Base-by-base conservation (phyloP, 2,113 vertebrate genomes). In the Poicephalus meyeri region DNA sequence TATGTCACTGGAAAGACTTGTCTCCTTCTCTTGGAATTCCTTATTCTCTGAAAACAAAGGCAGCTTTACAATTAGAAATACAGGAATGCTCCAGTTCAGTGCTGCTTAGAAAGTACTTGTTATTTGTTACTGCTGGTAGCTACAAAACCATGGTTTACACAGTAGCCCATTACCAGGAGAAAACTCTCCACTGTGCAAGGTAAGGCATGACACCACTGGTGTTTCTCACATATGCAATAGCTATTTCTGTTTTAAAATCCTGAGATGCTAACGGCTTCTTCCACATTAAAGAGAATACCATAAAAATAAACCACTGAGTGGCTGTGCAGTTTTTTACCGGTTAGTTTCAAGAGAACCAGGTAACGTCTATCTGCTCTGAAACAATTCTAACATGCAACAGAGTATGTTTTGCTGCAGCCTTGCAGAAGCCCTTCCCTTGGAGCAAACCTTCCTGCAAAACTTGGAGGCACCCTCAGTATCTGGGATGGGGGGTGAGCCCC, bases 61-160 rank as follows among this genome's bases (percentile, higher is more conserved):
- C 33, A 70, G 53, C 23, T 6, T 91, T 82, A 37, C 49, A 28
- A 29, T 70, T 88, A 80, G 56, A 84, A 81, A 58, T 71, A 52
- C 10, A 46, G 56, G 21, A 86, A 37, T 61, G 53, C 28, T 92
- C 52, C 86, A 64, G 56, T 65, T 89, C 42, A 35, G 44, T 3
- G 15, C 15, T 77, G 80, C 66, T 91, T 79, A 72, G 55, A 82
- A 87, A 91, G 39, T 20, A 24, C 61, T 86, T 56, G 55, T 61
- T 91, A 88, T 87, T 95, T 94, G 92, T 94, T 87, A 61, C 83
- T 89, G 77, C 73, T 91, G 50, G 31, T 86, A 87, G 72, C 83
- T 89, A 84, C 90, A 94, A 79, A 84, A 4, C n/a, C 14, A 6
- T 46, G 49, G 66, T 80, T 91, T 92, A 95, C 80, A 94, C 73